These are phyloP conservation scores for Orthosia incerta DNA, from an alignment of 2,888 invertebrate species.

Conservation along the genomic window DNA sequence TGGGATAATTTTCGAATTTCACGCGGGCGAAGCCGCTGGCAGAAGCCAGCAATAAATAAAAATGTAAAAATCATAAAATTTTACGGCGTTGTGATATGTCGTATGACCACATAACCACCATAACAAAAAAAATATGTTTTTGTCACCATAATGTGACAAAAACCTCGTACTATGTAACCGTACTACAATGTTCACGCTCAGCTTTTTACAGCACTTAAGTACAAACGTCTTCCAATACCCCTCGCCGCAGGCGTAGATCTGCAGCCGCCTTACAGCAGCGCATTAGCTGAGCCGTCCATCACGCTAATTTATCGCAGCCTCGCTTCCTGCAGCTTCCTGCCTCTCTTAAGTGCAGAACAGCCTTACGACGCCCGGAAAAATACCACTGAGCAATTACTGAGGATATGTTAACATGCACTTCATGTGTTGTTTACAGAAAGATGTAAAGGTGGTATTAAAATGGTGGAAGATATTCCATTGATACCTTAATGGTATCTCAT, in stretches of 20 bases:
- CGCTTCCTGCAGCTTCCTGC: constrained; percentile 60
- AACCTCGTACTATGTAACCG: background rate
- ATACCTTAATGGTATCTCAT: too few species aligned
- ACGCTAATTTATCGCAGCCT: constrained; percentile 63
- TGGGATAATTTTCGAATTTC: too few species aligned
- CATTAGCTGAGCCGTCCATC: constrained; percentile 58
- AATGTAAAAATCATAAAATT: too few species aligned
- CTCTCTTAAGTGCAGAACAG: constrained; percentile 50
- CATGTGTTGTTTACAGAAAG: background rate
- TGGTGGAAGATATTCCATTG: background rate
- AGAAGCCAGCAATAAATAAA: too few species aligned
- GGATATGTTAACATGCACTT: constrained; percentile 19
- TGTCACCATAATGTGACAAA: too few species aligned
- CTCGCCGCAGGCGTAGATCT: constrained; percentile 26
- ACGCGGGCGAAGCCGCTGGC: too few species aligned
- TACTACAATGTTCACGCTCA: background rate
- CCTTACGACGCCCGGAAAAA: constrained; percentile 34
- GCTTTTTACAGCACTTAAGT: background rate
- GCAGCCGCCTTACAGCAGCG: constrained; percentile 32
- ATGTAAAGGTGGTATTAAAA: background rate
- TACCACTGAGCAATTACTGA: constrained; percentile 25
- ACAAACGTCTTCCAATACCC: constrained; percentile 22
- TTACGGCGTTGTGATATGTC: too few species aligned
- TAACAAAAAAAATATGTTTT: too few species aligned
- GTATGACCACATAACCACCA: too few species aligned